Evolutionary conservation across 2,888 invertebrate species (phyloP).

Genomic region (Trachelus iudaicus): DNA sequence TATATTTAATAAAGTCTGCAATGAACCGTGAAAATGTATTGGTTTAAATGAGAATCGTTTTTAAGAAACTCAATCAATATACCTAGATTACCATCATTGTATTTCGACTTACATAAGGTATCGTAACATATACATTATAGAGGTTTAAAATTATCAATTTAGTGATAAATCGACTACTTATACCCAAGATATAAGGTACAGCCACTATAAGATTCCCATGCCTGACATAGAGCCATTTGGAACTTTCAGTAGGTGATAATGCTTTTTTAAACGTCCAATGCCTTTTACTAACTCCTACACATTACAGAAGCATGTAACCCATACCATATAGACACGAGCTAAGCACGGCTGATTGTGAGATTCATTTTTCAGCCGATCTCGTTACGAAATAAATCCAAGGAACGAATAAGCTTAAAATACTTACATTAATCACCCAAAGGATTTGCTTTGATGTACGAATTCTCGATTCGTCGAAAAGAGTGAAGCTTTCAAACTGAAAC

Average conservation of each 20-base stretch:
- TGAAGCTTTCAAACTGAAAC: background rate
- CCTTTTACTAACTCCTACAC: background rate
- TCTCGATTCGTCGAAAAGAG: background rate
- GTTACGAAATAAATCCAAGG: background rate
- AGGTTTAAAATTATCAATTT: background rate
- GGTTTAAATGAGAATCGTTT: background rate
- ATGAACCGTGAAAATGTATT: background rate
- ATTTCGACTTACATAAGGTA: background rate
- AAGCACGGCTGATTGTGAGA: background rate
- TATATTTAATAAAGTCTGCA: background rate
- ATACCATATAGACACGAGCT: background rate
- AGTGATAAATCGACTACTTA: background rate
- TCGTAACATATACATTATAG: background rate
- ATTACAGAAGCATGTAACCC: background rate
- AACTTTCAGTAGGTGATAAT: background rate
- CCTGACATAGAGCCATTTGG: background rate
- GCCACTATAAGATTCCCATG: background rate
- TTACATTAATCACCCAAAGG: conserved; percentile 11
- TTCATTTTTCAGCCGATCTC: background rate
- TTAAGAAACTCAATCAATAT: background rate
- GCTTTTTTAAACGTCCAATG: background rate
- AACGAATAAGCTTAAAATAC: conserved; percentile 11
- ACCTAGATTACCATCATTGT: background rate
- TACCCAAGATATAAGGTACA: background rate
- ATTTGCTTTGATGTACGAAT: conserved; percentile 19